phyloP scores from a whole-genome alignment of 2,888 invertebrate genomes.

The Boloria selene region DNA sequence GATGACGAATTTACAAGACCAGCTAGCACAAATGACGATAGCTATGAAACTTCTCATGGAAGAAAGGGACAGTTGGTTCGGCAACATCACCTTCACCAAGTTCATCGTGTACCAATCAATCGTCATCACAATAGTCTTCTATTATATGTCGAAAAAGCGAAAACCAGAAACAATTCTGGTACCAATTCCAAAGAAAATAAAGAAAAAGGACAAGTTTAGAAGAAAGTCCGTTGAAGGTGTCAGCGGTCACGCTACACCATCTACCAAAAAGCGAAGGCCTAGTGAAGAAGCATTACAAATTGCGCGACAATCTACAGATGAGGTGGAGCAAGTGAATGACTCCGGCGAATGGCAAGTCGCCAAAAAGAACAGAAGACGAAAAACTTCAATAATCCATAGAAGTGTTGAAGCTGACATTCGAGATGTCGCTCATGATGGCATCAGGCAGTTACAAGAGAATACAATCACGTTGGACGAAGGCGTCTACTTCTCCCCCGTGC shows the following conservation, averaged over 20 bases:
- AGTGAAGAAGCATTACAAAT: slow-evolving; percentile 88
- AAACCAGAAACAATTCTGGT: slow-evolving; percentile 59
- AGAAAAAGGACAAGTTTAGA: slow-evolving; percentile 72
- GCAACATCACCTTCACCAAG: slow-evolving; percentile 82
- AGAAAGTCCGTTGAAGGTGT: slow-evolving; percentile 86
- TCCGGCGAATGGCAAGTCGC: slow-evolving; percentile 75
- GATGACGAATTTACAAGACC: slow-evolving; percentile 85
- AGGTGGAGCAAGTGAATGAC: slow-evolving; percentile 77
- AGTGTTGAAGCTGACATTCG: slow-evolving; percentile 62
- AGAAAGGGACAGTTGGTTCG: slow-evolving; percentile 85
- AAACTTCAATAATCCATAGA: slow-evolving; percentile 70
- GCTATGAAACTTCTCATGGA: slow-evolving; percentile 83
- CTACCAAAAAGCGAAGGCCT: slow-evolving; percentile 85
- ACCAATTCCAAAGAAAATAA: slow-evolving; percentile 61
- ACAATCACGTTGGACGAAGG: slow-evolving; percentile 81
- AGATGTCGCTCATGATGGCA: slow-evolving; percentile 57
- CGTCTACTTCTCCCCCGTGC: slow-evolving; percentile 77
- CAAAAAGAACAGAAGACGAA: slow-evolving; percentile 76
- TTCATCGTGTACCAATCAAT: slow-evolving; percentile 76
- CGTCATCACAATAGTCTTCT: slow-evolving; percentile 73
- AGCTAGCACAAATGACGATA: slow-evolving; percentile 83
- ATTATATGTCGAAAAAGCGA: slow-evolving; percentile 75
- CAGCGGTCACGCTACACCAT: slow-evolving; percentile 76
- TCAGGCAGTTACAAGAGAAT: slow-evolving; percentile 71
- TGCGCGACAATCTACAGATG: slow-evolving; percentile 82